Evolutionary conservation across 2,797 vertebrate genomes (phyloP).

Genomic region (Schizothorax lantsangensis): DNA sequence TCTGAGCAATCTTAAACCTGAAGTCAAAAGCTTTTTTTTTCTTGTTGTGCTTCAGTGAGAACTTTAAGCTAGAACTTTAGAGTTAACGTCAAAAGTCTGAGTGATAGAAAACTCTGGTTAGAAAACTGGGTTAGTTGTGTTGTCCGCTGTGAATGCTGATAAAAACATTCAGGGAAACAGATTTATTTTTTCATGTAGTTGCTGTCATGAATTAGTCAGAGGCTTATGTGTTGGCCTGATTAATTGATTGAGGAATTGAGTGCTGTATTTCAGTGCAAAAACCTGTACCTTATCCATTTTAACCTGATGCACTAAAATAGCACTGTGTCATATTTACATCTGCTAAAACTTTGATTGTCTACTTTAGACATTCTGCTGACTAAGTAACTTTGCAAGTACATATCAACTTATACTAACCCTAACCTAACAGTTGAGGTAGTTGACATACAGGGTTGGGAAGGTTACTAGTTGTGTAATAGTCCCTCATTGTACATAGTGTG

Average conservation of each 20-base stretch:
- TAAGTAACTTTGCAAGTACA: neutral
- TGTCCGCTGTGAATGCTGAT: neutral
- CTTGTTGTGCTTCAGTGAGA: neutral
- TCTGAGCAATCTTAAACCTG: constrained; percentile 78
- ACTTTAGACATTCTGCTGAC: neutral
- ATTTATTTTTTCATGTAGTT: neutral
- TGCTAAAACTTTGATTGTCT: neutral
- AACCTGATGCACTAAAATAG: neutral
- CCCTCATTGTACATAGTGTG: neutral
- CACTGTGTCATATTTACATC: neutral
- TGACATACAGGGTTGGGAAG: too few species aligned
- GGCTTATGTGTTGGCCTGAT: neutral
- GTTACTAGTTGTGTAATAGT: too few species aligned
- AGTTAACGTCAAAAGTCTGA: constrained; percentile 10
- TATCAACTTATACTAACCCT: neutral
- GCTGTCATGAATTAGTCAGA: neutral
- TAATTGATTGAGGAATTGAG: neutral
- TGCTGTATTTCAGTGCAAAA: neutral
- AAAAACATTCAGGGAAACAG: neutral
- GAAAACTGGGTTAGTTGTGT: constrained; percentile 9
- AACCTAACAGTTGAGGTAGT: neutral
- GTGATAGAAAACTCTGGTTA: constrained; percentile 4
- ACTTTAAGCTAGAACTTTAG: neutral
- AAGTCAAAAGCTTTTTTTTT: constrained; percentile 51
- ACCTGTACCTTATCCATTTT: neutral